Percentiles rank a stretch among this genome's conserved stretches.
phyloP scores from a whole-genome alignment of 1,140 invertebrate species.

The Sminthurides bifidus region DNA sequence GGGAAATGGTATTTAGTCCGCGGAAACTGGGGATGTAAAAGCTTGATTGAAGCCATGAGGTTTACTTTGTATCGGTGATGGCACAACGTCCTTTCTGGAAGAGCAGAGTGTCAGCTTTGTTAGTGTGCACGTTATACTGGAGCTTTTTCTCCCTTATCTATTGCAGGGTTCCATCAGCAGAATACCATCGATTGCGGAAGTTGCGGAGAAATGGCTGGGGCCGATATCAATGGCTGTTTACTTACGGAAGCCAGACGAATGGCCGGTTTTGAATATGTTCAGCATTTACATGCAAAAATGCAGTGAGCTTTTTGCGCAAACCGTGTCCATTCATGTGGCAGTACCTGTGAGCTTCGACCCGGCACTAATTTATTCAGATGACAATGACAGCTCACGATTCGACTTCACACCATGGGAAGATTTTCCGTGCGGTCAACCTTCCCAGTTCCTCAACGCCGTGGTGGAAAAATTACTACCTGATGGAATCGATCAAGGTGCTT shows the following conservation, averaged over 20 bases:
- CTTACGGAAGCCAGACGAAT: slow-evolving; percentile 13
- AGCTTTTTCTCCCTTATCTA: neutral
- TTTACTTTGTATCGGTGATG: no score
- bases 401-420: slow-evolving; percentile 10
- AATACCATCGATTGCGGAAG: slow-evolving; percentile 23
- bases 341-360: slow-evolving; percentile 13
- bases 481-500: slow-evolving; percentile 14
- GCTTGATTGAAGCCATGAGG: no score
- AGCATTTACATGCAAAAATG: slow-evolving; percentile 24
- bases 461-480: slow-evolving; percentile 19
- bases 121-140: no score
- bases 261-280: slow-evolving; percentile 18
- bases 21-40: no score
- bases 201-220: slow-evolving; percentile 28
- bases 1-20: no score
- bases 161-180: slow-evolving; percentile 23
- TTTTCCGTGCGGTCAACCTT: slow-evolving; percentile 23
- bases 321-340: slow-evolving; percentile 26
- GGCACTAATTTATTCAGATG: neutral
- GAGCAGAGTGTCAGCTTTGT: no score
- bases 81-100: no score
- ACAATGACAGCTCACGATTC: slow-evolving; percentile 9
- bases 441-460: slow-evolving; percentile 14
- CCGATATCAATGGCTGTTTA: slow-evolving; percentile 27
- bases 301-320: slow-evolving; percentile 23